These are phyloP conservation scores for Phataginus tricuspis DNA, from an alignment of 2,797 vertebrate genomes.

Conservation along the genomic window DNA sequence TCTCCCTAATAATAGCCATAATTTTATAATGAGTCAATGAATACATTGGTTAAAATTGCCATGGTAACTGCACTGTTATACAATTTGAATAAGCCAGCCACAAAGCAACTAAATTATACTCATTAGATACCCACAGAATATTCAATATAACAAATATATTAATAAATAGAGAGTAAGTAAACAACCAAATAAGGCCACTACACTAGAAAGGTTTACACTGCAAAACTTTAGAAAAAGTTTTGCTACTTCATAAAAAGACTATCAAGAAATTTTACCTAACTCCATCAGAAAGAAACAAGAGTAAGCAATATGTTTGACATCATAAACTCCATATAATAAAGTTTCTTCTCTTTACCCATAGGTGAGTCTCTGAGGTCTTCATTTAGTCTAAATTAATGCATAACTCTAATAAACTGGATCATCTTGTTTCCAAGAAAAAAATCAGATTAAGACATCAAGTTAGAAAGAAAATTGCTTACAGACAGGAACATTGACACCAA, in stretches of 20 bases:
- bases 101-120: neutral
- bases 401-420: neutral
- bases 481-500: neutral
- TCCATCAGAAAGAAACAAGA: neutral
- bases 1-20: neutral
- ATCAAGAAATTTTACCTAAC: neutral
- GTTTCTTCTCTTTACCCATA: neutral
- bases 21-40: neutral
- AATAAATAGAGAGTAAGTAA: neutral
- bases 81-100: neutral
- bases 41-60: neutral
- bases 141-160: neutral
- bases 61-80: neutral
- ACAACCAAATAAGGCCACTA: neutral
- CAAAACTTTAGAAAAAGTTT: neutral
- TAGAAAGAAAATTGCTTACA: neutral
- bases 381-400: slow-evolving; percentile 13
- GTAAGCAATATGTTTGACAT: neutral
- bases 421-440: neutral
- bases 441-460: neutral
- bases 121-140: neutral
- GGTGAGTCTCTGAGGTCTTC: neutral
- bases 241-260: neutral
- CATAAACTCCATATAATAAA: neutral
- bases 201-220: neutral